These are phyloP conservation scores for Polypterus senegalus DNA, from an alignment of 2,113 vertebrate species.

Conservation along the genomic window DNA sequence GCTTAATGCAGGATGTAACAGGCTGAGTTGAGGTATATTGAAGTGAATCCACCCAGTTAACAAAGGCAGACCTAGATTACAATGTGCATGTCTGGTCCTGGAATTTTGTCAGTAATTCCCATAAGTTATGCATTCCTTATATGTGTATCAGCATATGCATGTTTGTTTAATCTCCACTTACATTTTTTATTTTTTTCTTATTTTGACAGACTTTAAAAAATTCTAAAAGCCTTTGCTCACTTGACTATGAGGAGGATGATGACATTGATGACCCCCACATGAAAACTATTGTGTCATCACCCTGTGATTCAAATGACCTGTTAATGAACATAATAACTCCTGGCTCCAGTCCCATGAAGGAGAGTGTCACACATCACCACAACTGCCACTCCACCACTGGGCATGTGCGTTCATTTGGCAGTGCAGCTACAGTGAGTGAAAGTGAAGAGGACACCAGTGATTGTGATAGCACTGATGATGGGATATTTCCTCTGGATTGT, in stretches of 20 bases:
- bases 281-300: constrained; percentile 51
- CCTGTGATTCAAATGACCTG: constrained; percentile 43
- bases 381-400: constrained; percentile 16
- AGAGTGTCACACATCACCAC: constrained; percentile 13
- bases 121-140: no score
- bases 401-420: not conserved
- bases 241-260: constrained; percentile 40
- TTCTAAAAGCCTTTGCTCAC: constrained; percentile 60
- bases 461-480: constrained; percentile 43
- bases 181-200: not conserved
- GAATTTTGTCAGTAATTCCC: no score
- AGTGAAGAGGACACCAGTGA: constrained; percentile 45
- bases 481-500: constrained; percentile 38
- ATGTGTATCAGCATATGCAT: not conserved
- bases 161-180: not conserved
- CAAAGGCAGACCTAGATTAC: no score
- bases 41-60: no score
- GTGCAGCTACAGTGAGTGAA: constrained; percentile 25
- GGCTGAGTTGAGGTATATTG: no score
- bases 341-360: constrained; percentile 36
- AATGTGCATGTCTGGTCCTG: no score
- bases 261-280: constrained; percentile 29
- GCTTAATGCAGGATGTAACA: no score
- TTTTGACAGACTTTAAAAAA: constrained; percentile 53
- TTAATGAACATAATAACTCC: constrained; percentile 34